Evolutionary conservation across 2,888 invertebrate species (phyloP).

Genomic region (Yponomeuta plumbellus): DNA sequence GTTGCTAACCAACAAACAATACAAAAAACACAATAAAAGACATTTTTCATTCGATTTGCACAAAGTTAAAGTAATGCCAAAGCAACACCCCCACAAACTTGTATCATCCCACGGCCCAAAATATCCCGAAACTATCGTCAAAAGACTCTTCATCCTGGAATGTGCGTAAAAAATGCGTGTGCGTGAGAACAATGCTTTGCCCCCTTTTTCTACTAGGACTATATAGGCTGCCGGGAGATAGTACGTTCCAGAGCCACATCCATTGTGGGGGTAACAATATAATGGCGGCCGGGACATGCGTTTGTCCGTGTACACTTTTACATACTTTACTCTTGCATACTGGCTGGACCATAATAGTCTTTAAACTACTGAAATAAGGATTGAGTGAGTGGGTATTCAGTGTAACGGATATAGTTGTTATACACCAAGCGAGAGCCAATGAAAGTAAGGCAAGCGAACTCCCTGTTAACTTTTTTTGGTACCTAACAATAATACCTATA

Average conservation of each 20-base stretch:
- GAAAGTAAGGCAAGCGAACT: neutral
- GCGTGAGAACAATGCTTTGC: constrained; percentile 78
- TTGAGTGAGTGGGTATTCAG: neutral
- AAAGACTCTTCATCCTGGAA: neutral
- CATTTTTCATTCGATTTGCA: too few species aligned
- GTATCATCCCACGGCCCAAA: neutral
- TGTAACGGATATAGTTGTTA: neutral
- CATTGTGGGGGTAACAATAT: constrained; percentile 32
- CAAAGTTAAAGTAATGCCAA: too few species aligned
- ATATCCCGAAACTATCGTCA: neutral
- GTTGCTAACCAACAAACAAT: too few species aligned
- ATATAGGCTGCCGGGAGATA: constrained; percentile 58
- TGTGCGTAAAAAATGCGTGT: constrained; percentile 63
- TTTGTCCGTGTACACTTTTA: constrained; percentile 9
- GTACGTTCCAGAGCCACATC: constrained; percentile 36
- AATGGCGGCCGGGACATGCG: constrained; percentile 12
- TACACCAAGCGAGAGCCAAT: neutral
- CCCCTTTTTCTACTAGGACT: constrained; percentile 75
- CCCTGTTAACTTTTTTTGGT: neutral
- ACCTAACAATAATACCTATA: too few species aligned
- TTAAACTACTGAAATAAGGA: neutral
- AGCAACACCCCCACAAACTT: too few species aligned
- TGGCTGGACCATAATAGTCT: neutral
- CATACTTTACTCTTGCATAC: neutral
- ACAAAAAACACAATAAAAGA: too few species aligned